Base-by-base conservation (phyloP, 2,797 vertebrate species). In the Tragopan temminckii region DNA sequence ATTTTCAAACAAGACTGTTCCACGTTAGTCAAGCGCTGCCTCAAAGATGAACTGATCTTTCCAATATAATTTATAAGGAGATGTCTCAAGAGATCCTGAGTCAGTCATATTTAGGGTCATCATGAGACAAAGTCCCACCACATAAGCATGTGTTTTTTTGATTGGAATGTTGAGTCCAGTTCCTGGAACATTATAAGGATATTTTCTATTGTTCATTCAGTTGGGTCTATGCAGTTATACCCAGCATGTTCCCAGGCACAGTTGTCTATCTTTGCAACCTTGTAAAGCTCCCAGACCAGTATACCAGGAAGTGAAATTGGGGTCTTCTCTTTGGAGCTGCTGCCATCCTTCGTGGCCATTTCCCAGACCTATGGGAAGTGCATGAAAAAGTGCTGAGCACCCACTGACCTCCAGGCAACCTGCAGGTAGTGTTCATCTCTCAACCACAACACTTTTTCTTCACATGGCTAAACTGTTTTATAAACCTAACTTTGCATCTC, bases 321-420 rank as follows among this genome's bases (percentile, higher is more conserved):
- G 36, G 6, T 29, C 23, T 36, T 82, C 52, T 64, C 58, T 67
- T 46, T 57, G 52, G 31, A 80, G 31, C 43, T 91, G 15, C 43
- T 76, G 36, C 57, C 36, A 50, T 40, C 25, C 25, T 75, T 35
- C 0, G 3, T 74, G 83, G 19, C 25, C 16, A 4, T 90, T 87
- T 89, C 53, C 75, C 76, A 87, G 75, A 4, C 9, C 43, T 35
- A 1, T 23, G 84, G 53, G 68, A 90, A 79, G 27, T 19, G 20
- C 17, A 24, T 15, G 58, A 33, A 80, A 85, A 82, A 75, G n/a
- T 0, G 0, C 27, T 33, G 25, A 88, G 57, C 38, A 66, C 53
- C 42, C 9, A 20, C n/a, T 59, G 68, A 93, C 86, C 90, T 82
- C 61, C 36, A 92, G 76, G 66, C 90, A 93, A 85, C 61, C 86